These are phyloP conservation scores for Syrphus vitripennis DNA, from an alignment of 2,888 invertebrate species.

Conservation along the genomic window DNA sequence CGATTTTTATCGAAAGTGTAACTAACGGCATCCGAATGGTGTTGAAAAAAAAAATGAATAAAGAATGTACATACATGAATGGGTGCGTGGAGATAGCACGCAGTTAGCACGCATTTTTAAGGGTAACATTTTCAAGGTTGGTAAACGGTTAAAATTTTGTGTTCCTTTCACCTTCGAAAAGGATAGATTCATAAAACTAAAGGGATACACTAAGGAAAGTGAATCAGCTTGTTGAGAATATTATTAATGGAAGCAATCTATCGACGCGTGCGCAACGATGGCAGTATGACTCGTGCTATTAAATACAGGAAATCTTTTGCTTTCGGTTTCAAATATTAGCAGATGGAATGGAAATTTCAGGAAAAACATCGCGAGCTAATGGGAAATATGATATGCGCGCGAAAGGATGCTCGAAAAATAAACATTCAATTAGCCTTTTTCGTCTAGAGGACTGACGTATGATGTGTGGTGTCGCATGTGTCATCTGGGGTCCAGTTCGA, in stretches of 20 bases:
- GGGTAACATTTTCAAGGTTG: conserved; percentile 19
- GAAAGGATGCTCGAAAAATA: conserved; percentile 49
- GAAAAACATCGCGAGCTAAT: conserved; percentile 18
- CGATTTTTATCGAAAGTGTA: conserved; percentile 64
- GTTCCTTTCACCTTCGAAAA: conserved; percentile 48
- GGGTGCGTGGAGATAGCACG: conserved; percentile 38
- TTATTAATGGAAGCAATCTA: conserved; percentile 27
- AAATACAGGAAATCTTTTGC: background rate
- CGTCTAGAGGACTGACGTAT: conserved; percentile 18
- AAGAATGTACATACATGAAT: background rate
- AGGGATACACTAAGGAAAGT: conserved; percentile 38
- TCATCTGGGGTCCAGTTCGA: conserved; percentile 20
- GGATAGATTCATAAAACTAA: background rate
- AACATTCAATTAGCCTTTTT: conserved; percentile 62
- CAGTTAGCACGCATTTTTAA: conserved; percentile 60
- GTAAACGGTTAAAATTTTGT: conserved; percentile 53
- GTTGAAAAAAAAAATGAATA: background rate
- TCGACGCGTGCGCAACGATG: background rate
- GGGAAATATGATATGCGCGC: conserved; percentile 55
- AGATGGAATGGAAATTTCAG: conserved; percentile 41
- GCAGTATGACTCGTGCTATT: conserved; percentile 62
- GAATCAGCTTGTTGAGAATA: conserved; percentile 21
- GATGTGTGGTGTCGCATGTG: conserved; percentile 5
- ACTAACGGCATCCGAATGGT: conserved; percentile 60
- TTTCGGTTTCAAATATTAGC: conserved; percentile 21